Base-by-base conservation (phyloP, 2,113 vertebrate genomes). In the Apteryx owenii region DNA sequence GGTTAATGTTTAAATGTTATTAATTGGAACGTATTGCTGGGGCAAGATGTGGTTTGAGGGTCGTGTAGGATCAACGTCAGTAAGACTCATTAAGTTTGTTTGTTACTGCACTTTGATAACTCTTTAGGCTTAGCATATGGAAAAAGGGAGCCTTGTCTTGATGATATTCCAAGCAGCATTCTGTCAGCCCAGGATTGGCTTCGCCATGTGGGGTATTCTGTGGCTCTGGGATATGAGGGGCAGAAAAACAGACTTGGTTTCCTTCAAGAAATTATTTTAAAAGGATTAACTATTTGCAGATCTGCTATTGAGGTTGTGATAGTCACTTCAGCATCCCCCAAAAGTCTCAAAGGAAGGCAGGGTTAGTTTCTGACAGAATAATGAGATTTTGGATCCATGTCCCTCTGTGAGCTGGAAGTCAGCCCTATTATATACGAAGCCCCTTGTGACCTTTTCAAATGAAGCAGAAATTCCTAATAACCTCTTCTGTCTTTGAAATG, bases 231-330 rank as follows among this genome's bases (percentile, higher is more conserved):
- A 95, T 91, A 85, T 48, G 31, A 31, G 51, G 60, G 89, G 40
- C 70, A 95, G 60, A 88, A 95, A 97, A 96, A 31, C 73, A 96
- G 95, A 93, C n/a, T 89, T 88, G 50, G 36, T 82, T 79, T 93
- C 16, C 77, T 92, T 88, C 62, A 92, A 85, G 95, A 62, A 90
- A 85, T 92, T 94, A 85, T 90, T 97, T 75, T 36, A 68, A 88
- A 96, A 26, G 62, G 89, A 96, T 94, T 85, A 96, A 50, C 64
- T 76, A 36, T 91, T 96, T 97, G 70, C 60, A 79, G 78, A 87
- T 95, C 62, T 76, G 58, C 29, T 75, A 53, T 54, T 79, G 60
- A 50, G 58, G 33, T 68, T 28, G 54, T 64, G 72, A 61, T 68
- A 91, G 28, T 69, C n/a, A 75, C 42, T 56, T 92, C 69, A 91